These are phyloP conservation scores for Euthynnus affinis DNA, from an alignment of 2,797 vertebrate species.

Conservation along the genomic window DNA sequence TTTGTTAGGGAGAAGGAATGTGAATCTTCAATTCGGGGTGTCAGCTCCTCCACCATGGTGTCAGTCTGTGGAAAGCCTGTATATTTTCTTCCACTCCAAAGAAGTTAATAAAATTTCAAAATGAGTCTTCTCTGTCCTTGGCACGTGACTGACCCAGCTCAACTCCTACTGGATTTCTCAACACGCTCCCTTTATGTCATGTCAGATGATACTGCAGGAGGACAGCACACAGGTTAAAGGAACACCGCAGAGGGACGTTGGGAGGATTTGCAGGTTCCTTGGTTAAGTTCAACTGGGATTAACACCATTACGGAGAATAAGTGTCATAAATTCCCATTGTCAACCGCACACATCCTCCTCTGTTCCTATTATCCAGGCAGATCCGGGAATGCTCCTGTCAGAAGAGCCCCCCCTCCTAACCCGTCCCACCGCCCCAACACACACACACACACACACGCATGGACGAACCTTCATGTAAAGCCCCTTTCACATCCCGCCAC, in stretches of 20 bases:
- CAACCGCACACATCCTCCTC: constrained; percentile 12
- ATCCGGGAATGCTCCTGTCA: constrained; percentile 22
- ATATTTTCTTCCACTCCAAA: neutral
- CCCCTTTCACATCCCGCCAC: constrained; percentile 54
- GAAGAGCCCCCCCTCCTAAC: constrained; percentile 14
- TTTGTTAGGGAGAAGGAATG: neutral
- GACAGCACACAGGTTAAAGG: neutral
- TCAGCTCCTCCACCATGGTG: neutral
- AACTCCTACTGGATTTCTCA: neutral
- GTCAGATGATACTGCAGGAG: neutral
- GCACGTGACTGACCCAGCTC: neutral
- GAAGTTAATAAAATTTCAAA: neutral
- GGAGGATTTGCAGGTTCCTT: neutral
- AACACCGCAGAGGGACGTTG: neutral
- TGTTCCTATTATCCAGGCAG: constrained; percentile 11
- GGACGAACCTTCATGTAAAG: constrained; percentile 45
- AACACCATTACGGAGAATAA: constrained; percentile 10
- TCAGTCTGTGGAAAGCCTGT: neutral
- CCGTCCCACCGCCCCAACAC: constrained; percentile 5
- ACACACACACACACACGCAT: constrained; percentile 25
- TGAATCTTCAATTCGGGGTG: neutral
- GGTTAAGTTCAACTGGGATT: constrained; percentile 26
- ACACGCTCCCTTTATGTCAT: neutral
- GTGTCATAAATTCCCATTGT: constrained; percentile 10
- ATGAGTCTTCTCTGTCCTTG: neutral